A percentile compares a stretch with the other conserved stretches of the same genome.
These are phyloP conservation scores for Epirrhoe tristata DNA, from an alignment of 2,888 invertebrate species.

Conservation along the genomic window DNA sequence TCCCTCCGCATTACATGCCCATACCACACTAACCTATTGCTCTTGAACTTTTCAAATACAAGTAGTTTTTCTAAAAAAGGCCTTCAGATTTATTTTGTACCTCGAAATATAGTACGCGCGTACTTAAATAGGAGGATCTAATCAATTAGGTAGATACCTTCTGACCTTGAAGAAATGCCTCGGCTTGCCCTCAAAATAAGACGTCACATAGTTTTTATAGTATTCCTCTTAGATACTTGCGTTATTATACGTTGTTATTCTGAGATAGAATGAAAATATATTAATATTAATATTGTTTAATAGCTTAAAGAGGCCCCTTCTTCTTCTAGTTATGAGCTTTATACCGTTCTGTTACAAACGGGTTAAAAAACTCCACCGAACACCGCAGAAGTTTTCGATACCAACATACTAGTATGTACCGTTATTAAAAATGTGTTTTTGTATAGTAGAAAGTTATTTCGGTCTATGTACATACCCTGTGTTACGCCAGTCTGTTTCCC, in stretches of 20 bases:
- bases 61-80: slow-evolving; percentile 20
- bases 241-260: not conserved
- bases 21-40: too few relatives aligned
- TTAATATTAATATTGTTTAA: not conserved
- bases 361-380: slow-evolving; percentile 28
- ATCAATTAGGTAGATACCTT: slow-evolving; percentile 3
- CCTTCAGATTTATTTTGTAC: not conserved
- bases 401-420: slow-evolving; percentile 42
- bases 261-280: not conserved
- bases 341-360: slow-evolving; percentile 14
- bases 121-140: slow-evolving; percentile 12
- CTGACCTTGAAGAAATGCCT: slow-evolving; percentile 22
- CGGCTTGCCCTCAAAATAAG: slow-evolving; percentile 1
- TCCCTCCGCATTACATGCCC: too few relatives aligned
- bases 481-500: slow-evolving; percentile 65
- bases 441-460: slow-evolving; percentile 44
- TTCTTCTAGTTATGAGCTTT: not conserved
- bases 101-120: not conserved
- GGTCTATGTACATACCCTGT: slow-evolving; percentile 70
- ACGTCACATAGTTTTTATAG: not conserved
- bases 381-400: slow-evolving; percentile 39
- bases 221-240: not conserved
- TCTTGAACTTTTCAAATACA: too few relatives aligned
- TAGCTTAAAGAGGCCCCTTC: not conserved
- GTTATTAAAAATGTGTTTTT: slow-evolving; percentile 45